Conservation (phyloP, 1,140 invertebrate genomes). For the Drosophila cardini region DNA sequence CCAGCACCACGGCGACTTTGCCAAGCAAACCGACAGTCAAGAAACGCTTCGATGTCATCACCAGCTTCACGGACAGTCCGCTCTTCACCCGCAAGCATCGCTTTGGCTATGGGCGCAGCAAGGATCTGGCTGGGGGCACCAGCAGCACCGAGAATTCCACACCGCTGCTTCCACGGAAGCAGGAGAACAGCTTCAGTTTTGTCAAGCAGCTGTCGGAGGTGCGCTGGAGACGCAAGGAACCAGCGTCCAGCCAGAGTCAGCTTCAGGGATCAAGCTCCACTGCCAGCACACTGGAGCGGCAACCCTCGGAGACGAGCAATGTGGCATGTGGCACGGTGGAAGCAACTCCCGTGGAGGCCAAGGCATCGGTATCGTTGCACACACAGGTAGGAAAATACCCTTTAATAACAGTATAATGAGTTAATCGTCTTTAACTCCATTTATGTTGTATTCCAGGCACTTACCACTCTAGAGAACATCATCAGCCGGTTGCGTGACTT, state of each 20-base stretch:
- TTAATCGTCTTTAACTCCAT: neutral
- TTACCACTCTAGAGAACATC: conserved; percentile 86
- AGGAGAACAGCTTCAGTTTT: conserved; percentile 80
- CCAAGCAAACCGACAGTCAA: conserved; percentile 52
- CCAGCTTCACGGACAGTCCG: conserved; percentile 84
- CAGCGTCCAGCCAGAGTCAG: conserved; percentile 25
- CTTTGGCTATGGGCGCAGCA: conserved; percentile 74
- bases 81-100: conserved; percentile 84
- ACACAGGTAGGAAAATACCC: conserved; percentile 78
- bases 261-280: conserved; percentile 45
- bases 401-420: neutral
- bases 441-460: conserved; percentile 66
- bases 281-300: conserved; percentile 59
- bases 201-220: conserved; percentile 82
- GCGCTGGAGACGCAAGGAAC: conserved; percentile 70
- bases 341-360: conserved; percentile 78
- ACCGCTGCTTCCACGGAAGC: conserved; percentile 72
- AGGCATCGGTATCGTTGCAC: conserved; percentile 85
- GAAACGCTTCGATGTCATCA: conserved; percentile 82
- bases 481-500: conserved; percentile 86
- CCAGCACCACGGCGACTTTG: neutral
- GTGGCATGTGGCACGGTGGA: conserved; percentile 68
- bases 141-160: conserved; percentile 69
- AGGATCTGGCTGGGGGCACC: conserved; percentile 46
- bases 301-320: conserved; percentile 52